Percentiles rank a stretch among this genome's conserved stretches.
Conservation (phyloP, 2,797 vertebrate genomes). For the Pipistrellus kuhlii region DNA sequence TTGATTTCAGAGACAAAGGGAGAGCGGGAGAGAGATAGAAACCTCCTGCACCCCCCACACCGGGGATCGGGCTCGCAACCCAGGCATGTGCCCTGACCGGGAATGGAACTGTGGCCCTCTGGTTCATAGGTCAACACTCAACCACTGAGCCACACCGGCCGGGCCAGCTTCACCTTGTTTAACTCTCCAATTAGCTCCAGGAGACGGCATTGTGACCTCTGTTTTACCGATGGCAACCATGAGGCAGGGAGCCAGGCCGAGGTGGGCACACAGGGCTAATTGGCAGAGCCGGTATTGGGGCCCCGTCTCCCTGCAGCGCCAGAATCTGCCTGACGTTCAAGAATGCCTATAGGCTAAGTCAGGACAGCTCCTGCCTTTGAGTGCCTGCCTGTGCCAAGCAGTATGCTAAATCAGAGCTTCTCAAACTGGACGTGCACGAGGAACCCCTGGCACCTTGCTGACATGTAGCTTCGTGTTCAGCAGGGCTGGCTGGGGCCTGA, state of each 20-base stretch:
- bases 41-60: no score
- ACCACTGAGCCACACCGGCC: no score
- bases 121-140: no score
- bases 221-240: rapidly evolving
- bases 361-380: not conserved
- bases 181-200: not conserved
- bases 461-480: not conserved
- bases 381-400: not conserved
- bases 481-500: not conserved
- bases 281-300: not conserved
- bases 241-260: not conserved
- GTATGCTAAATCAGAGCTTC: not conserved
- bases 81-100: no score
- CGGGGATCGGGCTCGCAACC: no score
- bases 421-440: not conserved
- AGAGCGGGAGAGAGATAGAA: no score
- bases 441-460: not conserved
- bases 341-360: not conserved
- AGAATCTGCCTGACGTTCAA: not conserved
- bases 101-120: no score
- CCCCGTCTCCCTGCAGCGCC: not conserved
- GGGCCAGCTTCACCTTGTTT: not conserved
- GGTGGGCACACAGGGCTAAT: not conserved
- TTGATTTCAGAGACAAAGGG: no score
- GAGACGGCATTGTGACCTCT: not conserved